Evolutionary conservation across 1,140 invertebrate species (phyloP), one percentile per base, ranked within the genome.

Genomic region (Procambarus clarkii): DNA sequence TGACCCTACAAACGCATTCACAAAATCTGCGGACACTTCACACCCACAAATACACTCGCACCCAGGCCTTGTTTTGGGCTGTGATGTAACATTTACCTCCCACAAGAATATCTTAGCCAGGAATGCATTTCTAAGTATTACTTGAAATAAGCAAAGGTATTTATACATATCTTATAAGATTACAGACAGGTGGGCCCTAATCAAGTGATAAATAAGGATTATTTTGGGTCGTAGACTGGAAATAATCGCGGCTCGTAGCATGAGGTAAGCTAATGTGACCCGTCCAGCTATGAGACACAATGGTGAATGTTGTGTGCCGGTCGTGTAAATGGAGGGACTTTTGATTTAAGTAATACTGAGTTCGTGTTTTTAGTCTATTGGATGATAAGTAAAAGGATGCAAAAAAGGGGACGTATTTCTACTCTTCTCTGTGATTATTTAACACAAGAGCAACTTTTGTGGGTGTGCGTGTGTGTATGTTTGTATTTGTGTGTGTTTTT

Each of bases 111-210:
- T 64, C 58, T 83, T 46, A 69, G 9, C 45, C 69, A 83, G 45
- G 58, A 83, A 45, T n/a, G 81, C 81, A 69, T 83, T 69, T 83
- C 34, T 83, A 64, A 69, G 81, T 64, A 82, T 60, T 82, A 82
- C 81, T 69, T 83, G 34, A 83, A 83, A 83, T 83, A 83, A 83
- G 58, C 54, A 44, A 54, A 60, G 69, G 69, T 45, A 83, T 83
- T 83, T 83, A 83, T 83, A 83, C 81, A 83, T 83, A 83, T 83
- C 5, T 83, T 83, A 83, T 83, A 83, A 83, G 81, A 83, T 83
- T 83, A 83, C 58, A 83, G 81, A 21, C 58, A 45, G 50, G 60
- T 21, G 69, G 21, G 81, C 44, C 60, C 81, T 83, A 83, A 83
- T 83, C 81, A 83, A 69, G 58, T 64, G 34, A 64, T 83, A 83